Base-by-base conservation (phyloP, 2,113 vertebrate genomes). In the Raphicerus campestris region DNA sequence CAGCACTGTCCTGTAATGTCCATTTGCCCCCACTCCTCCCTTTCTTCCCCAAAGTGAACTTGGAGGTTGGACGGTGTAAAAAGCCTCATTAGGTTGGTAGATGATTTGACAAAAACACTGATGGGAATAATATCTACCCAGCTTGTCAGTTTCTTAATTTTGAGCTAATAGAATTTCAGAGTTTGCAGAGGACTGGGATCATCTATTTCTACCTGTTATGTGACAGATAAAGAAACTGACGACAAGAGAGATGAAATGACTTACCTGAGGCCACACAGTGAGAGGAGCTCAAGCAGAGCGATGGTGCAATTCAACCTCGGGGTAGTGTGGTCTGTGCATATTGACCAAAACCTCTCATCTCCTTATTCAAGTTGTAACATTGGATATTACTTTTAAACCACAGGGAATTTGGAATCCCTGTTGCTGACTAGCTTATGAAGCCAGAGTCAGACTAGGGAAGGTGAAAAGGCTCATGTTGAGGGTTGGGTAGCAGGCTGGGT, bases 1-100 rank as follows among this genome's bases (percentile, higher is more conserved):
- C 60, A 3, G 89, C 1, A 9, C 94, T 56, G 87, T 87, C 83
- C 49, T 2, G 55, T n/a, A 86, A 90, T 55, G 39, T 85, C 51
- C 73, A 83, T 8, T 42, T 60, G 7, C 32, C 24, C 86, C 0
- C 8, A 91, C 80, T 80, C 73, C 53, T 91, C 78, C 70, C 61
- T 15, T 66, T 86, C 35, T 94, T 58, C 47, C 92, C 8, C 13
- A 56, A 87, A 80, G 77, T 94, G 97, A 98, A 95, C 93, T 97
- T 96, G 96, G 96, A 80, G 84, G 83, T 82, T 81, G 66, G 55
- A 70, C 82, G 96, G 49, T 91, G 63, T 47, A 96, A 96, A 95
- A 4, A n/a, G 45, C 14, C 87, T 91, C 91, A 93, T 96, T 86
- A 55, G 89, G 60, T 80, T 94, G 83, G 94, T 97, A 97, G 97